Evolutionary conservation across 2,797 vertebrate species (phyloP).

Genomic region (Poecilia picta): DNA sequence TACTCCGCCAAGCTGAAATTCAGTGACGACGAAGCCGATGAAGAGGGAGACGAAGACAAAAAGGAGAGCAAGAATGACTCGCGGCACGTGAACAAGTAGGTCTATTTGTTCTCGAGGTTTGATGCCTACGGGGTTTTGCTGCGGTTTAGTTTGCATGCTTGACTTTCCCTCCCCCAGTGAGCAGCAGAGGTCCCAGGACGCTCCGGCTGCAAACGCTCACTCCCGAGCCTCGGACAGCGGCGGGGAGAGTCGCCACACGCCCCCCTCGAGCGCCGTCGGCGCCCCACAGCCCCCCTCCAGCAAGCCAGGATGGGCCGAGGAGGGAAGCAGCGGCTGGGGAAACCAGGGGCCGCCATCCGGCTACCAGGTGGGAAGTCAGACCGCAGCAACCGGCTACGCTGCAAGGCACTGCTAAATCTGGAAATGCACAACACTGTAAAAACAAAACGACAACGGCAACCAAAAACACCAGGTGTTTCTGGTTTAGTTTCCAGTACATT

Average conservation of each 20-base stretch:
- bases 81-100: conserved; percentile 67
- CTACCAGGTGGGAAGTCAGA: conserved; percentile 81
- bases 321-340: conserved; percentile 77
- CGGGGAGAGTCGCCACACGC: conserved; percentile 77
- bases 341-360: conserved; percentile 77
- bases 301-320: conserved; percentile 89
- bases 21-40: conserved; percentile 94
- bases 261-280: conserved; percentile 79
- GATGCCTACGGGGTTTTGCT: too few species aligned
- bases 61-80: conserved; percentile 75
- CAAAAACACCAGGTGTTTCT: too few species aligned
- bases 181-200: conserved; percentile 77
- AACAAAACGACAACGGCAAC: too few species aligned
- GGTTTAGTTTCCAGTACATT: too few species aligned
- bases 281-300: conserved; percentile 78
- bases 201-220: conserved; percentile 61
- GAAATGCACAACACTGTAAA: neutral
- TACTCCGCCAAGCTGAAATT: conserved; percentile 96
- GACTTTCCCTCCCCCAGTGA: conserved; percentile 57
- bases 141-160: neutral
- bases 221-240: conserved; percentile 75
- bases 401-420: neutral
- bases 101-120: neutral
- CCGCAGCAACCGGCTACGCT: neutral
- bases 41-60: conserved; percentile 87